Conservation (phyloP, 2,113 vertebrate genomes). For the Manacus vitellinus region DNA sequence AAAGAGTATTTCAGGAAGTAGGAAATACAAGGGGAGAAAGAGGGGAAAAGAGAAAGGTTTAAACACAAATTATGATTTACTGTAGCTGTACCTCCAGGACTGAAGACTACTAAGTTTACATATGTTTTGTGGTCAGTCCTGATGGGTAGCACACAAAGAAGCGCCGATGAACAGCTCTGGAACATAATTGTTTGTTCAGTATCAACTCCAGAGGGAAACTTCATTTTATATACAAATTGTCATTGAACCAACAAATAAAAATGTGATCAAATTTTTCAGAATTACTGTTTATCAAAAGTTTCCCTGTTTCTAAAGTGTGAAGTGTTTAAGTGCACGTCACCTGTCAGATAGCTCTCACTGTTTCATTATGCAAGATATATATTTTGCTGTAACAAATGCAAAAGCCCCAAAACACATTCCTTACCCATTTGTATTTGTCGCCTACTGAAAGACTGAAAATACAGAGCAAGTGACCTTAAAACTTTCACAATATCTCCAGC, state of each 20-base stretch:
- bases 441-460: background rate
- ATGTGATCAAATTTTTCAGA: background rate
- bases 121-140: background rate
- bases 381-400: background rate
- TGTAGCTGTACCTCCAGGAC: background rate
- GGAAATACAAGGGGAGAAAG: background rate
- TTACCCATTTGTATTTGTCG: background rate
- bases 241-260: background rate
- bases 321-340: background rate
- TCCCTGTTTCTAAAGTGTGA: background rate
- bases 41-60: background rate
- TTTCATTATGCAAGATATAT: fast-evolving
- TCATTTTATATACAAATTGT: background rate
- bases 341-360: background rate
- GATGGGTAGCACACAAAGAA: background rate
- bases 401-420: background rate
- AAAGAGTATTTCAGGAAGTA: background rate
- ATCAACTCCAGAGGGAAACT: background rate
- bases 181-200: background rate
- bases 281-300: background rate
- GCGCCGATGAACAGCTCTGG: background rate
- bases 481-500: background rate
- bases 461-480: background rate
- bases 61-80: background rate
- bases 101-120: background rate